Evolutionary conservation across 1,140 invertebrate species (phyloP).

Genomic region (Lepidotrigona ventralis): DNA sequence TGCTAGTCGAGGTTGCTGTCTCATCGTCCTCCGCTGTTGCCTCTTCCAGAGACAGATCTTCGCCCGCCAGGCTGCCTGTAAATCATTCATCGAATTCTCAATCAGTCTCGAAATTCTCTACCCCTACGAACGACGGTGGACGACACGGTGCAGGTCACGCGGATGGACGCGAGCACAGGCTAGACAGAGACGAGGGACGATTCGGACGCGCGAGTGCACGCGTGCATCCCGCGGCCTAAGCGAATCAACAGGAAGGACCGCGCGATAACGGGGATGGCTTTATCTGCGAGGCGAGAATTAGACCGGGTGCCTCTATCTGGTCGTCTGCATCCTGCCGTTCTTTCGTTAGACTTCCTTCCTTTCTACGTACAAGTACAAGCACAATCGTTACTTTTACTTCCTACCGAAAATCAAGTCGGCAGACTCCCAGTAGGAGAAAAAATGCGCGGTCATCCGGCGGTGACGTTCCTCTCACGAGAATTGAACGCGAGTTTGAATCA

Average conservation of each 20-base stretch:
- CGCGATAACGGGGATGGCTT: conserved; percentile 64
- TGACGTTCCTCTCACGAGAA: not conserved
- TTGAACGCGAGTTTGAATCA: not conserved
- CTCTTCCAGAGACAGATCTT: conserved; percentile 87
- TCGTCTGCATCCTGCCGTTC: conserved; percentile 69
- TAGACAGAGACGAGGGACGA: too few relatives aligned
- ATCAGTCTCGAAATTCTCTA: conserved; percentile 36
- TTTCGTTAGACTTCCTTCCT: conserved; percentile 64
- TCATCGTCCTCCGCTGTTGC: conserved; percentile 86
- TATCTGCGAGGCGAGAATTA: conserved; percentile 55
- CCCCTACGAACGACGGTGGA: too few relatives aligned
- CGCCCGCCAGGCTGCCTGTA: conserved; percentile 88
- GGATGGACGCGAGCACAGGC: not conserved
- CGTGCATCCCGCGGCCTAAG: conserved; percentile 12
- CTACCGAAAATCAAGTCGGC: conserved; percentile 36
- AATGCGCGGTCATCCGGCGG: conserved; percentile 16
- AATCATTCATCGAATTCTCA: conserved; percentile 61
- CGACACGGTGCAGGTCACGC: not conserved
- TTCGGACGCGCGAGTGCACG: not conserved
- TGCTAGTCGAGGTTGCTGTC: conserved; percentile 82
- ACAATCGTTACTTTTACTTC: conserved; percentile 42
- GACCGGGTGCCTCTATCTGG: conserved; percentile 64
- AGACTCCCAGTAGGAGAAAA: conserved; percentile 12
- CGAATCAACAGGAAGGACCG: conserved; percentile 67
- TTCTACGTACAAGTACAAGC: conserved; percentile 45